phyloP scores from a whole-genome alignment of 2,113 vertebrate species.

The Ptyas mucosa region DNA sequence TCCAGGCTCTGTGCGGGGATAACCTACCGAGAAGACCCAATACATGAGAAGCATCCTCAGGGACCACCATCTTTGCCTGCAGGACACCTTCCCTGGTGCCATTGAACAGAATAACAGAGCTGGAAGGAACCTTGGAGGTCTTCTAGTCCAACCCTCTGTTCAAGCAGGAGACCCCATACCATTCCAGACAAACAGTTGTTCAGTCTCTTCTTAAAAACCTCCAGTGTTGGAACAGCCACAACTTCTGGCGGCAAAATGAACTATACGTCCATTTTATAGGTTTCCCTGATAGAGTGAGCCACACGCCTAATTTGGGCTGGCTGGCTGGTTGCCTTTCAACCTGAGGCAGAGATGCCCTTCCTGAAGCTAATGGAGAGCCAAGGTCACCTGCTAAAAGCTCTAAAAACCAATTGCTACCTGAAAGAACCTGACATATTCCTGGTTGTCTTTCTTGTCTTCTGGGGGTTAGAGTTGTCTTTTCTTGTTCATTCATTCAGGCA shows the following conservation, averaged over 20 bases:
- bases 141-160: too few relatives aligned
- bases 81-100: background rate
- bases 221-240: too few relatives aligned
- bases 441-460: background rate
- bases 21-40: background rate
- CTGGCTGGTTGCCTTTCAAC: background rate
- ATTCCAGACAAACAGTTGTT: too few relatives aligned
- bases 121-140: too few relatives aligned
- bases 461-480: background rate
- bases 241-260: background rate
- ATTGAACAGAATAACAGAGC: too few relatives aligned
- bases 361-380: background rate
- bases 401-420: background rate
- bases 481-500: background rate
- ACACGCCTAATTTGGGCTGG: background rate
- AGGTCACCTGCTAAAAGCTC: background rate
- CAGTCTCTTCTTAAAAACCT: too few relatives aligned
- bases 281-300: background rate
- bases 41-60: background rate
- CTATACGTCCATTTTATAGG: background rate
- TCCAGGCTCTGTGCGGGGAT: background rate
- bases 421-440: background rate
- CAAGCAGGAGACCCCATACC: too few relatives aligned
- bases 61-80: background rate
- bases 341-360: background rate